Evolutionary conservation across 2,888 invertebrate genomes (phyloP), one percentile per base, ranked within the genome.

Genomic region (Erebia ligea): DNA sequence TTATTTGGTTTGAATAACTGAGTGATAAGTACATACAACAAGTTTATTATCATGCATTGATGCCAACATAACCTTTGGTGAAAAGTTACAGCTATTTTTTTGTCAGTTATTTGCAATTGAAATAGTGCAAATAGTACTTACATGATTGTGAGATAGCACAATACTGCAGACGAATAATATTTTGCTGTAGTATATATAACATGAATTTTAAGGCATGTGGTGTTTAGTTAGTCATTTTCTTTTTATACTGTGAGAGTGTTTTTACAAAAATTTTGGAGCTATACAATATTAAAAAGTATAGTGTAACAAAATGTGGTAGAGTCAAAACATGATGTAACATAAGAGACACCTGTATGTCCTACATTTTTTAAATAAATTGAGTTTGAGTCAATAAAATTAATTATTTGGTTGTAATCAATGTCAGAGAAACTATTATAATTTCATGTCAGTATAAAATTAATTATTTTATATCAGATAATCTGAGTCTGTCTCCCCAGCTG

Each of bases 41-140:
- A 56, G 25, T 57, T 17, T 19, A 19, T 54, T 54, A 54, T 54
- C 54, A 17, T 59, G 2, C 9, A 8, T 9, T 42, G 17, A 42
- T 5, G 40, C 17, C 10, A 61, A 61, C 42, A 11, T 61, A 61
- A 61, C 61, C 61, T 61, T 45, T 21, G 15, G 9, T 63, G 63
- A 25, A 45, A 2, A 62, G 19, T 13, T 21, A 11, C 48, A 48
- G 54, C 54, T 48, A 15, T 48, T 21, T 17, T 5, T n/a, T 61
- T 19, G 11, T 42, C 19, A 42, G 17, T 45, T 17, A 42, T 11
- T 17, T 45, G 2, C 15, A 61, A 61, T 17, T 61, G n/a, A 9
- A 40, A 11, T 61, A n/a, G 8, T 40, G 42, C 13, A 45, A 40
- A 42, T 45, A n/a, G 9, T 42, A 45, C 11, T 6, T 45, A 17